These are phyloP conservation scores for Lasiommata megera DNA, from an alignment of 2,888 invertebrate genomes.

Conservation along the genomic window DNA sequence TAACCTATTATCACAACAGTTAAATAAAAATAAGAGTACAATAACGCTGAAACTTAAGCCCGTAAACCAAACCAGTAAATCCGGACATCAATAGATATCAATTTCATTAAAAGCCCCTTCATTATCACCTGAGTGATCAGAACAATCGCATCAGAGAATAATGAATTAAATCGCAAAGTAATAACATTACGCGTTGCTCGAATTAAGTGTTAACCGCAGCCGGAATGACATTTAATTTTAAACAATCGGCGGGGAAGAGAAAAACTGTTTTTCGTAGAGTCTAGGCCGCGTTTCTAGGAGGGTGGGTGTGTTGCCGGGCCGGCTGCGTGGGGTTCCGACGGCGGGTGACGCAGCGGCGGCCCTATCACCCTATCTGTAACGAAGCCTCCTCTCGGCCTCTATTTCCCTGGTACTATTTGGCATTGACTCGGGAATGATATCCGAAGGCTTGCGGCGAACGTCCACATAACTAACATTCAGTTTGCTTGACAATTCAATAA, in stretches of 20 bases:
- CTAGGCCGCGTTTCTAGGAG: conserved; percentile 44
- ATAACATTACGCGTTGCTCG: conserved; percentile 70
- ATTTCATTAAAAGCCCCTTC: conserved; percentile 72
- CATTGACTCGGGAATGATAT: conserved; percentile 73
- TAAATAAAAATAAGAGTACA: neutral
- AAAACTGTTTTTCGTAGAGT: conserved; percentile 71
- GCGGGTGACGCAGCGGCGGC: conserved; percentile 28
- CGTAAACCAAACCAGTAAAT: conserved; percentile 35
- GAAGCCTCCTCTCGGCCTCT: conserved; percentile 48
- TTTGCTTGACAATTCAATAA: neutral
- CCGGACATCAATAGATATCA: conserved; percentile 58
- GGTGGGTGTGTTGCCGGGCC: conserved; percentile 43
- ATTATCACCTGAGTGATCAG: conserved; percentile 54
- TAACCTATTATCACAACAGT: neutral
- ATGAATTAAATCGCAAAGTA: conserved; percentile 75
- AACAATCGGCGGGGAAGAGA: conserved; percentile 68
- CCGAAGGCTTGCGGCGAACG: conserved; percentile 42
- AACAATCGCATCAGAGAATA: conserved; percentile 66
- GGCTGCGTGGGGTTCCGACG: conserved; percentile 39
- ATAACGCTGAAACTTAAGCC: neutral
- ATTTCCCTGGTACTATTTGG: conserved; percentile 75
- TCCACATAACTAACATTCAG: neutral
- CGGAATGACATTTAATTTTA: conserved; percentile 78
- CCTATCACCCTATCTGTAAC: conserved; percentile 45
- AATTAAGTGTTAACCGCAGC: conserved; percentile 76